Evolutionary conservation across 1,140 invertebrate species (phyloP), one percentile per base, ranked within the genome.

Genomic region (Mesaphorura yosii): DNA sequence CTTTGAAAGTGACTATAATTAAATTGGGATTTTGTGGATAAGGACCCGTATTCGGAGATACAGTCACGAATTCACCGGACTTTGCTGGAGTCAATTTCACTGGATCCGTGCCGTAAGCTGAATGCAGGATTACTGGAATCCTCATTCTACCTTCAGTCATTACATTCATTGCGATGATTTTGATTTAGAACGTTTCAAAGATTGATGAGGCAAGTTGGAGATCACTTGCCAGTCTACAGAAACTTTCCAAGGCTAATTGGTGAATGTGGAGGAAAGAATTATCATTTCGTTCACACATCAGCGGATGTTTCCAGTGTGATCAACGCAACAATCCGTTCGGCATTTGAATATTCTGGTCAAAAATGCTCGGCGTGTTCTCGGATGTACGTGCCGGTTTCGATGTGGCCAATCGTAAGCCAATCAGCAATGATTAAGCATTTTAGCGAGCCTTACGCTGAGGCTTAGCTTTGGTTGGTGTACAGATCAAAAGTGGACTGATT

Each of bases 261-360:
- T 59, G 95, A 99, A 72, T 98, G 93, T 71, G 95, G 95, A 39
- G 95, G 95, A 2, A 99, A 99, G 71, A 99, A 99, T 73, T 98
- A 88, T 70, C 96, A 99, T 67, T 95, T 98, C 67, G 73, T 98
- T 20, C 95, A 99, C 72, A 77, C 83, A 1, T 81, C 86, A 22
- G 95, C 93, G 15, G 83, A 98, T 71, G 73, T 86, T 0, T 73
- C 82, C 15, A 39, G 50, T 42, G 60, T 58, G 3, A 34, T 62
- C 14, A 41, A 80, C 29, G 78, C 78, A 1, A 95, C 94, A 0
- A 86, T 97, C 55, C 75, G 83, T 51, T 86, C 90, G 49, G 81
- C 94, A 23, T 99, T 97, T 70, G 96, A 99, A 73, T 91, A 78
- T 67, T 87, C 84, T 66, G 96, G 96, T 3, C 96, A 99, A 70